Evolutionary conservation across 2,113 vertebrate genomes (phyloP).

Genomic region (Eupsittula cactorum): DNA sequence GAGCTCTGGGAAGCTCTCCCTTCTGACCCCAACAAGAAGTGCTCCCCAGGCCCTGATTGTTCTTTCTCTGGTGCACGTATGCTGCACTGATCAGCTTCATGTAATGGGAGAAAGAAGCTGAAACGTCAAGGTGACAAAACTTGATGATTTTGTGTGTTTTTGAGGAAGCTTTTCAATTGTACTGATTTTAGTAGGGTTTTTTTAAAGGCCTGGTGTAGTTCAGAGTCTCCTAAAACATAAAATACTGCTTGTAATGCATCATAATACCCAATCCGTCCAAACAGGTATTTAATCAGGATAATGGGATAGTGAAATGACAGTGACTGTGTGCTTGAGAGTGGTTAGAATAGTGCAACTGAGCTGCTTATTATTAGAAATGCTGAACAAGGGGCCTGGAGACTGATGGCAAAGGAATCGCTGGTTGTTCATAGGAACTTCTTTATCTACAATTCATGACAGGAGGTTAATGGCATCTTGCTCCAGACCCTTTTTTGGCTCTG

Average conservation of each 20-base stretch:
- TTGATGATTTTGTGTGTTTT: background rate
- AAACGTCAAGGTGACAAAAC: background rate
- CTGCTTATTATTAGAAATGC: background rate
- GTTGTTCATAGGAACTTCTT: constrained; percentile 35
- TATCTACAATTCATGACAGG: constrained; percentile 35
- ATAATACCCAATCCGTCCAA: background rate
- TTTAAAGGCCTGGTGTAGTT: background rate
- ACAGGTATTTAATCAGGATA: background rate
- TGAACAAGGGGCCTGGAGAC: background rate
- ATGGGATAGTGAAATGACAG: background rate
- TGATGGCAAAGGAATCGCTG: background rate
- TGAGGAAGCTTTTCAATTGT: background rate
- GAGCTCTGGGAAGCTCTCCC: background rate
- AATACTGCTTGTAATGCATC: background rate
- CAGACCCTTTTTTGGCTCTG: constrained; percentile 31
- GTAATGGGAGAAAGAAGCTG: background rate
- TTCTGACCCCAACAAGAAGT: background rate
- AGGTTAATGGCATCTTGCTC: constrained; percentile 29
- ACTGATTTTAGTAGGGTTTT: background rate
- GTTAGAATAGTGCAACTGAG: background rate
- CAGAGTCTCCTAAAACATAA: background rate
- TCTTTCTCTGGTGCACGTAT: rapidly evolving
- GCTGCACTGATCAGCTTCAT: background rate
- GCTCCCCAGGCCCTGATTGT: rapidly evolving
- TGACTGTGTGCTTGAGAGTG: background rate